A percentile compares a stretch with the other conserved stretches of the same genome.
Conservation (phyloP, 2,797 vertebrate species). For the Cossypha polioptera region DNA sequence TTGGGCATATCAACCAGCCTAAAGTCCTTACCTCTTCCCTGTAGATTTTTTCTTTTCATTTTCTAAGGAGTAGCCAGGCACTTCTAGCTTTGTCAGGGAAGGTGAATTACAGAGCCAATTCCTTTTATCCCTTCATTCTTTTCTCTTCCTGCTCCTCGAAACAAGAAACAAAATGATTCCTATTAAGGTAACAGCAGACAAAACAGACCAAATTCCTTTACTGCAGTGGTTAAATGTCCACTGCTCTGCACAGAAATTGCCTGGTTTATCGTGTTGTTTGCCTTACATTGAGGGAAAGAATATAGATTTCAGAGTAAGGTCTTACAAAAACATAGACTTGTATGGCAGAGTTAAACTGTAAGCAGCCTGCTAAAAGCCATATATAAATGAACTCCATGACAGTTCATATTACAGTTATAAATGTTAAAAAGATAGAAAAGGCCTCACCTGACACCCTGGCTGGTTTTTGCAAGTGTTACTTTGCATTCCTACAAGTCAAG, state of each 20-base stretch:
- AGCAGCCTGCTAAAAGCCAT: constrained; percentile 12
- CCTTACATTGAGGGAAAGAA: neutral
- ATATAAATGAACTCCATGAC: neutral
- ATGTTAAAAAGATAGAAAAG: constrained; percentile 38
- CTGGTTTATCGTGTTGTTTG: neutral
- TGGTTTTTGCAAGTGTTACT: constrained; percentile 4
- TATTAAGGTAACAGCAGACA: neutral
- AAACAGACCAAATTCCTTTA: neutral
- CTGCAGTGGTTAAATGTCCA: neutral
- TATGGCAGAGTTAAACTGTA: neutral
- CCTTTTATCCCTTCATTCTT: neutral
- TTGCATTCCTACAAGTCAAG: constrained; percentile 37
- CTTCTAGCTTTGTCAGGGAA: neutral
- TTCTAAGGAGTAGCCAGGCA: neutral
- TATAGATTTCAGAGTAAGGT: neutral
- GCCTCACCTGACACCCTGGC: neutral
- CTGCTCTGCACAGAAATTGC: neutral
- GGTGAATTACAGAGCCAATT: neutral
- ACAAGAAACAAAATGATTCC: neutral
- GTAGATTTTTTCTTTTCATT: neutral
- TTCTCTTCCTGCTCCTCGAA: neutral
- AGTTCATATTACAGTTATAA: constrained; percentile 59
- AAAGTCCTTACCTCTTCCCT: neutral
- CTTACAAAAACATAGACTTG: neutral
- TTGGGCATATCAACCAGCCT: neutral